These are phyloP conservation scores for Tenthredo distinguenda DNA, from an alignment of 2,888 invertebrate genomes.

Conservation along the genomic window DNA sequence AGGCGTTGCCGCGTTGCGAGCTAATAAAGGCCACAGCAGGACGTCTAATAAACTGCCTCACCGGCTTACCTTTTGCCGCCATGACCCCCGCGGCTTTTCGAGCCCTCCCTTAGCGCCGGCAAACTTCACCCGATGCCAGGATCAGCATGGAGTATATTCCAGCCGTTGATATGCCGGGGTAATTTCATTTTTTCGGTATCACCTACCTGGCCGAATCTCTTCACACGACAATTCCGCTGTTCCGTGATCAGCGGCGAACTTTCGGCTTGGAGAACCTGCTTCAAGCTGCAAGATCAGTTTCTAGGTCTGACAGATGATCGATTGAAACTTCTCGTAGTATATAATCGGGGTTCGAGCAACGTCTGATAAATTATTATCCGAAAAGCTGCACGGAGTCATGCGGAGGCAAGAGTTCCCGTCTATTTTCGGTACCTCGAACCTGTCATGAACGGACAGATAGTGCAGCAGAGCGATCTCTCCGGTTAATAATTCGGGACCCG, in stretches of 20 bases:
- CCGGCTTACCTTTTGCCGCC: constrained; percentile 42
- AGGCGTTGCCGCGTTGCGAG: constrained; percentile 48
- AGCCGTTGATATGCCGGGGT: neutral
- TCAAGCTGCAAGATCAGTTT: neutral
- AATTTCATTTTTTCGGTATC: neutral
- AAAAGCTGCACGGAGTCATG: neutral
- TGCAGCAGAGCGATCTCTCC: neutral
- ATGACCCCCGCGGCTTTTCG: constrained; percentile 44
- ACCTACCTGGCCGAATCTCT: neutral
- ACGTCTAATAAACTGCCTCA: constrained; percentile 71
- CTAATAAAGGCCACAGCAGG: constrained; percentile 74
- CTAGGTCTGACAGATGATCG: neutral
- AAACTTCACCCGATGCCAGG: neutral
- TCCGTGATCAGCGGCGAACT: neutral
- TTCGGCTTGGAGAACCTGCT: neutral
- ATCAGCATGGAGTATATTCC: neutral
- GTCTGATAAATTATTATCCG: neutral
- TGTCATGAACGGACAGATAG: neutral
- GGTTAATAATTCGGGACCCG: neutral
- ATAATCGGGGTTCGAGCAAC: neutral
- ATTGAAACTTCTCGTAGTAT: neutral
- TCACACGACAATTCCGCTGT: neutral
- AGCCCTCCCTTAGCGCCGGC: neutral
- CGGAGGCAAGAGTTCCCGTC: neutral
- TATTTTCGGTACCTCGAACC: neutral